Evolutionary conservation across 2,113 vertebrate species (phyloP).

Genomic region (Perccottus glenii): DNA sequence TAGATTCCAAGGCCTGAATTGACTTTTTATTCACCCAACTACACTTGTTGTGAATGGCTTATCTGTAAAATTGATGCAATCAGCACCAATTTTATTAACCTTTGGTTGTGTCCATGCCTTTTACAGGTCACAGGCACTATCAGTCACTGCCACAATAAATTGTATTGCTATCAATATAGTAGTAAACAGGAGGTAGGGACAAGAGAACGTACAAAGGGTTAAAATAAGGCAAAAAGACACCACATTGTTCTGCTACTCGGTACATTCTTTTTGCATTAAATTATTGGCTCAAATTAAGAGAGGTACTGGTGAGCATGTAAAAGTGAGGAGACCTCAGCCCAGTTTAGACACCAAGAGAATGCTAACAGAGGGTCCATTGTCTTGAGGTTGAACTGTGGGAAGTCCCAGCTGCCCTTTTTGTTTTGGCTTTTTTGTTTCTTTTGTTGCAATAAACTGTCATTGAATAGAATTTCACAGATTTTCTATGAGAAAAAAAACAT

Average conservation of each 20-base stretch:
- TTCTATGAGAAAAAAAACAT: neutral
- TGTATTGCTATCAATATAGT: conserved; percentile 46
- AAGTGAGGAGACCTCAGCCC: conserved; percentile 55
- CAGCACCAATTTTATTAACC: conserved; percentile 96
- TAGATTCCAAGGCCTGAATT: conserved; percentile 92
- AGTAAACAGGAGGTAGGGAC: neutral
- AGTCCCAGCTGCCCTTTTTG: conserved; percentile 42
- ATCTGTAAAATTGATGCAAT: conserved; percentile 98
- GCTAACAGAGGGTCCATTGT: conserved; percentile 80
- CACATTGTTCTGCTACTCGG: neutral
- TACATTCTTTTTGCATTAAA: neutral
- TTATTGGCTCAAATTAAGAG: conserved; percentile 13
- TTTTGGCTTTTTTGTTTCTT: conserved; percentile 22
- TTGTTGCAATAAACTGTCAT: too few relatives aligned
- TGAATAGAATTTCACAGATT: too few relatives aligned
- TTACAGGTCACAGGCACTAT: conserved; percentile 56
- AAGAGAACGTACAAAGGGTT: conserved; percentile 16
- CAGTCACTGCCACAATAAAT: conserved; percentile 57
- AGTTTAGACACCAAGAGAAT: conserved; percentile 75
- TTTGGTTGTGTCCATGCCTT: conserved; percentile 87
- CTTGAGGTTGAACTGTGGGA: conserved; percentile 70
- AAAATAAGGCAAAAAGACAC: neutral
- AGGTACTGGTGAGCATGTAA: conserved; percentile 36
- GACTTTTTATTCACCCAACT: conserved; percentile 95
- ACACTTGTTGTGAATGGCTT: conserved; percentile 97